A percentile compares a stretch with the other conserved stretches of the same genome.
Evolutionary conservation across 2,888 invertebrate genomes (phyloP).

Genomic region (Mimas tiliae): DNA sequence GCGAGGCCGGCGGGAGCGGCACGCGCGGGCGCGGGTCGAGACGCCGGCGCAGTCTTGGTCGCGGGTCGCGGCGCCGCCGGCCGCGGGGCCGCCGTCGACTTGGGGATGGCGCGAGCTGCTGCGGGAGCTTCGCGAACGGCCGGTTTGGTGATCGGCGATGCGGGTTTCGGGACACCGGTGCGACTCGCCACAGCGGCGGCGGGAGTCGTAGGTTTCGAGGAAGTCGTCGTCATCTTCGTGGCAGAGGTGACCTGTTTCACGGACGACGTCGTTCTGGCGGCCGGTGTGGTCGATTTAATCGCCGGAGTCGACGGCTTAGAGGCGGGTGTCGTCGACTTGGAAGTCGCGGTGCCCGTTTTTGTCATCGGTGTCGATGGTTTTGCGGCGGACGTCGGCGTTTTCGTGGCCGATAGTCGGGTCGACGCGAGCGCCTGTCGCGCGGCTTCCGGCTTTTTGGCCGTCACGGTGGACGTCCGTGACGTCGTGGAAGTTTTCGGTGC

Average conservation of each 20-base stretch:
- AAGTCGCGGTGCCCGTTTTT: slow-evolving; percentile 37
- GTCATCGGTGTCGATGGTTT: slow-evolving; percentile 40
- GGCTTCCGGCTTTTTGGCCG: slow-evolving; percentile 59
- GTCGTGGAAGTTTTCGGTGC: slow-evolving; percentile 53
- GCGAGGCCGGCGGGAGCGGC: slow-evolving; percentile 21
- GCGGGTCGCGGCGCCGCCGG: slow-evolving; percentile 38
- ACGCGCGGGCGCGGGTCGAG: slow-evolving; percentile 32
- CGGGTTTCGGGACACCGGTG: slow-evolving; percentile 16
- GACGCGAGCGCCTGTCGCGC: slow-evolving; percentile 46
- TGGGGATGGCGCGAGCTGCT: slow-evolving; percentile 31
- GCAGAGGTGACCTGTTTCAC: slow-evolving; percentile 37
- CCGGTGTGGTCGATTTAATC: slow-evolving; percentile 30
- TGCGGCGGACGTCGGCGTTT: slow-evolving; percentile 45
- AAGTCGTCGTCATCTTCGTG: slow-evolving; percentile 41
- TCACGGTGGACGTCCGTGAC: slow-evolving; percentile 43
- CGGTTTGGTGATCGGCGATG: slow-evolving; percentile 24
- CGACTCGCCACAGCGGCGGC: slow-evolving; percentile 36
- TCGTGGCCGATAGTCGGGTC: slow-evolving; percentile 44
- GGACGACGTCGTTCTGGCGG: slow-evolving; percentile 41
- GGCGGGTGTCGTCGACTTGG: slow-evolving; percentile 43
- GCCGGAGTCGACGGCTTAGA: slow-evolving; percentile 43
- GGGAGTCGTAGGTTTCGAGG: slow-evolving; percentile 45
- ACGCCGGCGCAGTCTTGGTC: slow-evolving; percentile 38
- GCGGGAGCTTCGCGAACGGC: slow-evolving; percentile 23
- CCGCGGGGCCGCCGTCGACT: slow-evolving; percentile 60